Evolutionary conservation across 2,797 vertebrate species (phyloP).

Genomic region (Molossus molossus): DNA sequence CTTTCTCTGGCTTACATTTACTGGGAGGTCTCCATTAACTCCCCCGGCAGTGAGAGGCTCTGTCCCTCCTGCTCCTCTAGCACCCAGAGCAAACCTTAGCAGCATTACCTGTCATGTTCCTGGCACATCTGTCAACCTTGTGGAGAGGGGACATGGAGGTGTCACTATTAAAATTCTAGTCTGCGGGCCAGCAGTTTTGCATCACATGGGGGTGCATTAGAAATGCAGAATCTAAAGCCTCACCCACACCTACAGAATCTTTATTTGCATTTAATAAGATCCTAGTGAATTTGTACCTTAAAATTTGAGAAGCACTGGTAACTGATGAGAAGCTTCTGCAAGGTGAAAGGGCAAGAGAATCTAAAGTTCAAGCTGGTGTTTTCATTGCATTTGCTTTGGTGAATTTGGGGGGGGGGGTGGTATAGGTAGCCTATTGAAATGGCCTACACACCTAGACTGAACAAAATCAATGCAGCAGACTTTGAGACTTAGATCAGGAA

Average conservation of each 20-base stretch:
- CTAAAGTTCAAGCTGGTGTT: background rate
- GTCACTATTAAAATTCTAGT: background rate
- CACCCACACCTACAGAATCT: background rate
- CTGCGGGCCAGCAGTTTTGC: background rate
- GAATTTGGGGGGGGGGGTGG: background rate
- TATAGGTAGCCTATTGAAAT: background rate
- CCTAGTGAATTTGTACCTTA: background rate
- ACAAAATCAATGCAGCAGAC: background rate
- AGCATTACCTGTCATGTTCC: background rate
- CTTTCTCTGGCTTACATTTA: background rate
- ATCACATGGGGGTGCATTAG: background rate
- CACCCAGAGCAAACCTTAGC: background rate
- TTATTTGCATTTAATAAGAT: conserved; percentile 20
- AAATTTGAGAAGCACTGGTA: background rate
- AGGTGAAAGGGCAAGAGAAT: background rate
- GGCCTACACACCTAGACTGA: background rate
- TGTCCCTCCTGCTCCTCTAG: background rate
- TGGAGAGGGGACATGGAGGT: background rate
- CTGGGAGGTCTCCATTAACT: background rate
- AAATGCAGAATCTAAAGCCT: background rate
- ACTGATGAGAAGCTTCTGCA: background rate
- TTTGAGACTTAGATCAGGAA: conserved; percentile 26
- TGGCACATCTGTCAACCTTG: background rate
- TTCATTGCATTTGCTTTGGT: background rate
- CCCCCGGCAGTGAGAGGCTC: background rate